phyloP scores from a whole-genome alignment of 2,113 vertebrate species.

The Phocoena sinus region DNA sequence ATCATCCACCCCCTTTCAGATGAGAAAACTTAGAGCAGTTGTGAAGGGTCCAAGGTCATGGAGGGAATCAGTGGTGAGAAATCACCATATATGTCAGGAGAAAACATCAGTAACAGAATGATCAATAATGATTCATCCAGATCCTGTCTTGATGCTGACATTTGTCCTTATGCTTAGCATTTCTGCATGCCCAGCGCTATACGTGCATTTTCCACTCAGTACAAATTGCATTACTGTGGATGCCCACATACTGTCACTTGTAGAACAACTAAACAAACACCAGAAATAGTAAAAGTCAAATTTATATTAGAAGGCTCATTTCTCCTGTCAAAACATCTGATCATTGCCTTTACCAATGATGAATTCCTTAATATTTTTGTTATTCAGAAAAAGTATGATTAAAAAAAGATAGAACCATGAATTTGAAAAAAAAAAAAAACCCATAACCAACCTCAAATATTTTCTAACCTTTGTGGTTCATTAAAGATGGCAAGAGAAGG shows the following conservation, averaged over 20 bases:
- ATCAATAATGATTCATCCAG: constrained; percentile 2
- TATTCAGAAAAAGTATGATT: background rate
- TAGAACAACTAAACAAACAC: background rate
- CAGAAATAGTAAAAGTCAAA: background rate
- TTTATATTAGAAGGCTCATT: constrained; percentile 5
- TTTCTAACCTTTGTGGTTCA: background rate
- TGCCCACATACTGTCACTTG: background rate
- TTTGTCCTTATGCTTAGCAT: background rate
- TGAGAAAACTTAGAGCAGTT: constrained; percentile 13
- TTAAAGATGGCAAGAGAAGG: background rate
- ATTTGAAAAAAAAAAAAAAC: background rate
- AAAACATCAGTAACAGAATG: background rate
- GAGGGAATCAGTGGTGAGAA: background rate
- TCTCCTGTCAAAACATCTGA: constrained; percentile 9
- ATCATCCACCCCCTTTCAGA: background rate
- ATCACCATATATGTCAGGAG: background rate
- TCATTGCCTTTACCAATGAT: background rate
- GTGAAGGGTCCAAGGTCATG: background rate
- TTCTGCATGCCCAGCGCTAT: background rate
- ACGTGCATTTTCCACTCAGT: background rate
- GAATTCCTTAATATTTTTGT: background rate
- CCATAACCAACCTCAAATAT: background rate
- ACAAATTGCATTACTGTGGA: background rate
- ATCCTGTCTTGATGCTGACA: background rate
- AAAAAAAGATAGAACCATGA: background rate